Conservation (phyloP, 2,113 vertebrate species). For the Pterocles burchelli region DNA sequence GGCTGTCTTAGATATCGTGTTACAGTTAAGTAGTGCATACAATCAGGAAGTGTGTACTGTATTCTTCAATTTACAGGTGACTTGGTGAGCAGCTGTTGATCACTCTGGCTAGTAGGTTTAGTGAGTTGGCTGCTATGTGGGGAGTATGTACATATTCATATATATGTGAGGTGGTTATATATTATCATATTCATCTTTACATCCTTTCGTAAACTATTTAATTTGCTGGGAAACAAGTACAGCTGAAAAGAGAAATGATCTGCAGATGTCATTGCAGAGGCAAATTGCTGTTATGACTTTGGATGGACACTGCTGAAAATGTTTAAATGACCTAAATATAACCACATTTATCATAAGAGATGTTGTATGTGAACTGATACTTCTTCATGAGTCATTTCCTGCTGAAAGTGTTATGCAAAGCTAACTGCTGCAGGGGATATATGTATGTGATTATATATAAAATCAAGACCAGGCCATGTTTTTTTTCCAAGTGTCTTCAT, state of each 20-base stretch:
- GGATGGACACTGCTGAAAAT: neutral
- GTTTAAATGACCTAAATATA: conserved; percentile 15
- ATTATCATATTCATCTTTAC: neutral
- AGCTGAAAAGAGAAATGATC: neutral
- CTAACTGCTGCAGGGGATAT: neutral
- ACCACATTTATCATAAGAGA: neutral
- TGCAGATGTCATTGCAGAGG: neutral
- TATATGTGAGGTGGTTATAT: accelerated
- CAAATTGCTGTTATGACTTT: neutral
- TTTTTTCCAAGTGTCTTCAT: neutral
- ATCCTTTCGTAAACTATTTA: neutral
- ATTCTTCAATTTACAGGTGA: neutral
- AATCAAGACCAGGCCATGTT: neutral
- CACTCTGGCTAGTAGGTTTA: neutral
- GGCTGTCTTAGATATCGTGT: neutral
- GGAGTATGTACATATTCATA: neutral
- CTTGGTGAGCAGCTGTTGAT: neutral
- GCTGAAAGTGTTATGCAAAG: conserved; percentile 4
- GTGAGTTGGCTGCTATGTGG: neutral
- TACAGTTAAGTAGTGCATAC: neutral
- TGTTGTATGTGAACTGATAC: neutral
- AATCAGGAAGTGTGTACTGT: neutral
- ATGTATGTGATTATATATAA: neutral
- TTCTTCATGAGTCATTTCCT: conserved; percentile 50
- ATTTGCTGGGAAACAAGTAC: neutral